Evolutionary conservation across 64 coral and sea anemone species (phyloP), one percentile per base, ranked within the genome.

Genomic region (Actinia tenebrosa): DNA sequence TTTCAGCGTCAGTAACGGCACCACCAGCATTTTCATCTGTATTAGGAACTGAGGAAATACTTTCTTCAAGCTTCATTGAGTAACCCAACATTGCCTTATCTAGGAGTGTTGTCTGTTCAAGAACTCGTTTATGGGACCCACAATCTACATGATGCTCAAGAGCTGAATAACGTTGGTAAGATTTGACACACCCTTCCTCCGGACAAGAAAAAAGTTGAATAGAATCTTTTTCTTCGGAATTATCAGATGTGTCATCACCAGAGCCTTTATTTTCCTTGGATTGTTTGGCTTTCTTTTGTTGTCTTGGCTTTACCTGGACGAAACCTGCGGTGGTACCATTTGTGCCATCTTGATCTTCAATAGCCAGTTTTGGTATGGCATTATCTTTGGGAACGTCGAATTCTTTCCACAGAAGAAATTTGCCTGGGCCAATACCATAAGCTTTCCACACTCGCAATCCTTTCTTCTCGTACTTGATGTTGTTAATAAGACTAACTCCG

Each of bases 71-170:
- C 59, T 72, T 47, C 69, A 79, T 80, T 53, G 89, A 53, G 60
- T 86, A 86, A 56, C 89, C 79, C 9, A 86, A 77, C 72, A 78
- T 86, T 22, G 84, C 84, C 61, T 78, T 62, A 82, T 91, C 89
- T 64, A 86, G 54, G 37, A 91, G 89, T 56, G 84, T 86, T 30
- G 60, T 79, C 45, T 82, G 86, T 30, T 91, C 84, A 47, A 80
- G 84, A 56, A 44, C 78, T 64, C 83, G 25, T 53, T 10, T 71
- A 45, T 91, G 89, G 77, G 13, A 7, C 14, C 89, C 89, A 66
- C 54, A 78, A 60, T 89, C 80, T 19, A 89, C 45, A n/a, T 71
- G 88, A 15, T 83, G 60, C 60, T 89, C 44, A 16, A 80, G 79
- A 50, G 79, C 79, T 22, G 44, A 80, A 18, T 20, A 80, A 1